Evolutionary conservation across 2,888 invertebrate genomes (phyloP), one percentile per base, ranked within the genome.

Genomic region (Ornithoptera alexandrae): DNA sequence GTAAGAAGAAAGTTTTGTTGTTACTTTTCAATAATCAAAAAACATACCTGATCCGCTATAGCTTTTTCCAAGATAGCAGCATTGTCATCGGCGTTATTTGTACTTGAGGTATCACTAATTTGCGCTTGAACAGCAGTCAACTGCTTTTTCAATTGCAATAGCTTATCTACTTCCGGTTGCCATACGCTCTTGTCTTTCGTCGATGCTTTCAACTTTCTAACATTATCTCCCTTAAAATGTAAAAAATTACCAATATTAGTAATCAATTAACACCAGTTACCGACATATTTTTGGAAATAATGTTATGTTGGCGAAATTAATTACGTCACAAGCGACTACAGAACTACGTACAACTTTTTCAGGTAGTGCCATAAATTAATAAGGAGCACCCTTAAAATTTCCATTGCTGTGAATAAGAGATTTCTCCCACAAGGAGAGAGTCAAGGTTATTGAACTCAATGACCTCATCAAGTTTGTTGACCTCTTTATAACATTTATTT

Each of bases 131-230:
- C 60, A 0, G 78, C 74, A 0, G 93, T 84, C n/a, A 97, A 87
- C 80, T 95, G 93, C 74, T 94, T 94, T 87, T 98, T 98, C 20
- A 98, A 86, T 6, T 94, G 93, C 24, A 97, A 81, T 62, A 98
- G 90, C 73, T 94, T 94, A 30, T 94, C 93, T 0, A 98, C 96
- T 84, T 97, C 96, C 1, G 96, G 96, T 79, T 96, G 95, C 94
- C 97, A 96, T 0, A 94, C 94, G 0, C 94, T 79, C 84, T 97
- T 98, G 73, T 95, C 95, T 67, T 95, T 95, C 58, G 96, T 97
- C 10, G 94, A 93, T 0, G 95, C 88, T 86, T 98, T 98, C 42
- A 98, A 81, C 70, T 95, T 92, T 63, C 98, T 93, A 0, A 98
- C 97, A 74, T 95, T 93, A 17, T 94, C 93, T 0, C 95, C 97